Base-by-base conservation (phyloP, 2,888 invertebrate genomes). In the Ceratothoa steindachneri region DNA sequence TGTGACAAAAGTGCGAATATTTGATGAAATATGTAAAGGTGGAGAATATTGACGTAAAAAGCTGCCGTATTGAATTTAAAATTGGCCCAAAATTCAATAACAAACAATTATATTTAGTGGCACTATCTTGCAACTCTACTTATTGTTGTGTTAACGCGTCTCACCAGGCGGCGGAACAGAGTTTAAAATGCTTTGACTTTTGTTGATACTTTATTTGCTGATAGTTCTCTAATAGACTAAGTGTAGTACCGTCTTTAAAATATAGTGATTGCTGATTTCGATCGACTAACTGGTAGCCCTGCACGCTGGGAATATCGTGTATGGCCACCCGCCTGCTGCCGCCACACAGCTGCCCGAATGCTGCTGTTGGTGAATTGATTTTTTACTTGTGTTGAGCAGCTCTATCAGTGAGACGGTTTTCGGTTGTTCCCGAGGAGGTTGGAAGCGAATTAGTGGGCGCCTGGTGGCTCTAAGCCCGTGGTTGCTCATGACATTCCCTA, bases 311-410 rank as follows among this genome's bases (percentile, higher is more conserved):
- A n/a, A 22, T 60, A 60, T 7, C 27, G 60, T 60, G 60, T 60
- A 22, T 60, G 60, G 60, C 60, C 60, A 9, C 22, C 22, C 60
- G 60, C 60, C 60, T 60, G 60, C 60, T 19, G 52, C 52, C 60
- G 19, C 27, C 19, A 12, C 19, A 24, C 60, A 60, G 60, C 60
- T 60, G 60, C 60, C 60, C 60, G n/a, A 60, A 60, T 60, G 60
- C 60, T 60, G 60, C 22, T 60, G 27, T n/a, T 22, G n/a, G n/a
- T n/a, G 60, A 60, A 60, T 60, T 60, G 60, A 60, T 60, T 60
- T 60, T 60, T 60, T 60, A 60, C 60, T 60, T 60, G 60, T 60
- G 60, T 24, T 60, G 60, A 60, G 60, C 22, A 60, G 60, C 60
- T 60, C 60, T 60, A 24, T 60, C 60, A 24, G 60, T 60, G 60